phyloP scores from a whole-genome alignment of 1,140 invertebrate species.

The Chironomus tepperi region DNA sequence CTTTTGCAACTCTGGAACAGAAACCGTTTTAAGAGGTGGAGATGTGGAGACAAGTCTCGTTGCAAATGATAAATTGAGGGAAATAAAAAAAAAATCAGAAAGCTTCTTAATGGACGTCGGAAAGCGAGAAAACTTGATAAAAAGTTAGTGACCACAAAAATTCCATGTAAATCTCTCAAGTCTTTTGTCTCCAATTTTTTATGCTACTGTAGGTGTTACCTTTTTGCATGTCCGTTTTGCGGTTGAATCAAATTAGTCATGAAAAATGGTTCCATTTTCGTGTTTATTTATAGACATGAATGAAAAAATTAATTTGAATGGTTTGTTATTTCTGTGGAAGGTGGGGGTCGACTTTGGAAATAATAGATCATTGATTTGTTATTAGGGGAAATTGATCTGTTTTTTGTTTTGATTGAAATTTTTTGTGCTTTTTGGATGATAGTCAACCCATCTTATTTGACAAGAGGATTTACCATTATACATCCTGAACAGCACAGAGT shows the following conservation, averaged over 20 bases:
- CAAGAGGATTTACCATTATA: too few relatives aligned
- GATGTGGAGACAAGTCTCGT: neutral
- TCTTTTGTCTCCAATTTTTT: neutral
- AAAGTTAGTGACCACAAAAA: neutral
- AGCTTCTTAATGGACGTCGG: neutral
- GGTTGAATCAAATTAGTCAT: neutral
- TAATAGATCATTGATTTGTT: neutral
- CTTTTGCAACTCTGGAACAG: neutral
- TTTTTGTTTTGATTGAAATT: neutral
- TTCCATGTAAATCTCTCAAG: neutral
- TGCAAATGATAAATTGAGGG: neutral
- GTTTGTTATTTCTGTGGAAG: neutral
- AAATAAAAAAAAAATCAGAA: neutral
- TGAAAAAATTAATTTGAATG: too few relatives aligned
- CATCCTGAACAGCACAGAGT: too few relatives aligned
- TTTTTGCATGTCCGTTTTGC: neutral
- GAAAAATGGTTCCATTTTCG: neutral
- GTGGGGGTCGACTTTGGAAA: neutral
- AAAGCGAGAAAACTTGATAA: neutral
- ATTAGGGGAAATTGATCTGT: neutral
- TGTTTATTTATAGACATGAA: neutral
- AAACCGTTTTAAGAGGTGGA: neutral
- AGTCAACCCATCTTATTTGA: too few relatives aligned
- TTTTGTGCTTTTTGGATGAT: neutral
- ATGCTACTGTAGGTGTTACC: neutral